Percentiles rank a stretch among this genome's conserved stretches.
Evolutionary conservation across 2,888 invertebrate species (phyloP).

Genomic region (Brenthis daphne): DNA sequence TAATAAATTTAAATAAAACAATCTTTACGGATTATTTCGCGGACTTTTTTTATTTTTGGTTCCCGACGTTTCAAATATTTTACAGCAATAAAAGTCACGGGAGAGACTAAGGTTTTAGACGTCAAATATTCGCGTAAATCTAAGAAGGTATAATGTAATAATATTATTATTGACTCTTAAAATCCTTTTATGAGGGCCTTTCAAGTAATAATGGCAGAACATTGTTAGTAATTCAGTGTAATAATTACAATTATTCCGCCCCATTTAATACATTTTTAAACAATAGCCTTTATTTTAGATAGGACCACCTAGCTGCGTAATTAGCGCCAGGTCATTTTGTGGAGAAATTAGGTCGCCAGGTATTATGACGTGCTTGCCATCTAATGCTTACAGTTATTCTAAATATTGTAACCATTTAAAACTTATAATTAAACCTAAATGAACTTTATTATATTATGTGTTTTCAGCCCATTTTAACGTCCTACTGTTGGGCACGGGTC

Average conservation of each 20-base stretch:
- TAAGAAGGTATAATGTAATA: no score
- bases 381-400: constrained; percentile 18
- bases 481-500: no score
- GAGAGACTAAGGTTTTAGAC: no score
- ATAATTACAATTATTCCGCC: neutral
- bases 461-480: no score
- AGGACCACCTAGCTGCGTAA: constrained; percentile 22
- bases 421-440: constrained; percentile 1
- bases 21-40: no score
- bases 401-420: neutral
- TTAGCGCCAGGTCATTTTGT: constrained; percentile 25
- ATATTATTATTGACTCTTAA: no score
- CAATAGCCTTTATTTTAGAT: constrained; percentile 15
- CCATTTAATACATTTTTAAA: constrained; percentile 18
- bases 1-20: no score
- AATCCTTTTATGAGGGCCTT: neutral
- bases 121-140: no score
- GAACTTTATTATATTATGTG: neutral
- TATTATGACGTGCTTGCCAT: constrained; percentile 19
- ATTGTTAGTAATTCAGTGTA: neutral
- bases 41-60: no score
- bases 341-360: constrained; percentile 24
- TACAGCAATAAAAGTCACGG: no score
- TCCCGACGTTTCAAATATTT: no score
- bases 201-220: neutral